Conservation (phyloP, 1,140 invertebrate genomes). For the Tenebrio molitor region DNA sequence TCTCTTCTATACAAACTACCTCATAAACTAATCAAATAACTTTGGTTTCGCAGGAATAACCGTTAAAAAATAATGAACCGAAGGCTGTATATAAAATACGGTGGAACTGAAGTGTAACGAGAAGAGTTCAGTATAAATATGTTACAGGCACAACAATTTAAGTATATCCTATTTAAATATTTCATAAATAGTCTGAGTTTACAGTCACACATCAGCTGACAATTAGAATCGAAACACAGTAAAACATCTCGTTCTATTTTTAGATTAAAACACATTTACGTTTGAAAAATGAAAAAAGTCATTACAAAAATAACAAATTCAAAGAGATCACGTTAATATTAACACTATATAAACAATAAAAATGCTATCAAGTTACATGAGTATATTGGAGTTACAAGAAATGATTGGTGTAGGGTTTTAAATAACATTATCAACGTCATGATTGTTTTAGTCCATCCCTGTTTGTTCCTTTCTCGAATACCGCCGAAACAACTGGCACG, state of each 20-base stretch:
- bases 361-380: slow-evolving; percentile 47
- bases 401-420: slow-evolving; percentile 57
- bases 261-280: slow-evolving; percentile 19
- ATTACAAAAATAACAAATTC: slow-evolving; percentile 28
- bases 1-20: slow-evolving; percentile 53
- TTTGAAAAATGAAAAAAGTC: not conserved
- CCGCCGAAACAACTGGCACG: slow-evolving; percentile 5
- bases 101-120: slow-evolving; percentile 32
- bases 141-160: slow-evolving; percentile 61
- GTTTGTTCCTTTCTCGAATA: slow-evolving; percentile 11
- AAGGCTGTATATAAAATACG: slow-evolving; percentile 5
- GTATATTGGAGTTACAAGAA: slow-evolving; percentile 52
- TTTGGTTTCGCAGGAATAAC: slow-evolving; percentile 19
- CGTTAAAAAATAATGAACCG: slow-evolving; percentile 7
- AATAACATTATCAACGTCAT: slow-evolving; percentile 50
- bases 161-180: slow-evolving; percentile 34
- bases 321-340: slow-evolving; percentile 41
- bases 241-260: slow-evolving; percentile 36
- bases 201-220: slow-evolving; percentile 40
- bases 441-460: slow-evolving; percentile 53
- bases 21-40: slow-evolving; percentile 29
- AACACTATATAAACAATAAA: slow-evolving; percentile 41
- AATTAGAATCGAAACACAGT: slow-evolving; percentile 37
- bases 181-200: slow-evolving; percentile 36
- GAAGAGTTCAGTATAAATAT: slow-evolving; percentile 58